phyloP scores from a whole-genome alignment of 2,888 invertebrate genomes.

The Chydorus sphaericus region DNA sequence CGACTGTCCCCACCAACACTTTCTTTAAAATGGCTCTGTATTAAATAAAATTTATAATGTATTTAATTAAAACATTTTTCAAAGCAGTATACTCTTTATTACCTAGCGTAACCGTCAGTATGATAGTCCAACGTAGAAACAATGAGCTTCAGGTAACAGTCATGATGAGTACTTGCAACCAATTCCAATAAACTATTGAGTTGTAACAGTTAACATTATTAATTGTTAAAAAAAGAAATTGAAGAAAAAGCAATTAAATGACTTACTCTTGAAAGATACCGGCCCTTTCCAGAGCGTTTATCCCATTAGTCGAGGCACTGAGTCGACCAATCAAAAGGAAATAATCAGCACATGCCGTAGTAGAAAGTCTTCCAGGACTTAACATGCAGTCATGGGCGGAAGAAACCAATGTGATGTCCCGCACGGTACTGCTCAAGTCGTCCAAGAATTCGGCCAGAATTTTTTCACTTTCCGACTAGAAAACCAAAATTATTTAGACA shows the following conservation, averaged over 20 bases:
- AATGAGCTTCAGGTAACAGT: conserved; percentile 84
- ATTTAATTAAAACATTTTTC: background rate
- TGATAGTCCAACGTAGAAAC: conserved; percentile 82
- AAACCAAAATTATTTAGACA: conserved; percentile 12
- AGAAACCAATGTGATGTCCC: conserved; percentile 48
- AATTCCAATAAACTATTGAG: conserved; percentile 55
- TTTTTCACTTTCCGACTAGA: conserved; percentile 48
- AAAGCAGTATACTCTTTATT: background rate
- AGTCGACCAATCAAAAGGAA: conserved; percentile 84
- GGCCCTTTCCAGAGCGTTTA: conserved; percentile 49
- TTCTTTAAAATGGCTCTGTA: conserved; percentile 37
- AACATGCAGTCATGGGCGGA: conserved; percentile 73
- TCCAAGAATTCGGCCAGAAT: conserved; percentile 60
- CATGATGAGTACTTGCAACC: conserved; percentile 66
- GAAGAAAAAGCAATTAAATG: background rate
- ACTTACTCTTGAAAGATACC: conserved; percentile 57
- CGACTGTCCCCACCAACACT: conserved; percentile 34
- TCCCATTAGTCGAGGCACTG: conserved; percentile 29
- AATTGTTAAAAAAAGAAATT: conserved; percentile 17
- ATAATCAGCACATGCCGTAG: conserved; percentile 84
- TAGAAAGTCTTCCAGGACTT: conserved; percentile 72
- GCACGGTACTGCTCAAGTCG: conserved; percentile 60
- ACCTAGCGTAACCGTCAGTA: conserved; percentile 39
- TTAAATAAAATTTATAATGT: conserved; percentile 16
- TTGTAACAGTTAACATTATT: conserved; percentile 8